A percentile compares a stretch with the other conserved stretches of the same genome.
Conservation (phyloP, 2,113 vertebrate genomes). For the Acinonyx jubatus region DNA sequence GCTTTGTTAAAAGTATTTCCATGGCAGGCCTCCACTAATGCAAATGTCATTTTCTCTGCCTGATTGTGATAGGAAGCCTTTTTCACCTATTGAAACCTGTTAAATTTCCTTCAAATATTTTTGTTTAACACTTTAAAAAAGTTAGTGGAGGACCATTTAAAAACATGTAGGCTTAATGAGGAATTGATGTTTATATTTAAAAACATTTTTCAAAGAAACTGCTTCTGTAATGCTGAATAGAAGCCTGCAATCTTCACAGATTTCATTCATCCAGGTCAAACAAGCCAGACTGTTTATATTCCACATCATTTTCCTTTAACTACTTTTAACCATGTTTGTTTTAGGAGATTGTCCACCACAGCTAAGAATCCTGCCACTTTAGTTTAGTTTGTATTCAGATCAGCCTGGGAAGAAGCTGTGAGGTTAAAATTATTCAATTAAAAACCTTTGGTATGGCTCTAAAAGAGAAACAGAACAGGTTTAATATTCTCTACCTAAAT, state of each 20-base stretch:
- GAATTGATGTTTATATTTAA: conserved; percentile 66
- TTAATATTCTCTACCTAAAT: background rate
- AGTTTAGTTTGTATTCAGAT: background rate
- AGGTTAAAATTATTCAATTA: conserved; percentile 36
- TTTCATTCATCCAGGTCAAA: conserved; percentile 49
- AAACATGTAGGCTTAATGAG: conserved; percentile 67
- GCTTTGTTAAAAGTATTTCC: conserved; percentile 69
- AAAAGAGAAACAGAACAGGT: background rate
- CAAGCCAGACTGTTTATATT: background rate
- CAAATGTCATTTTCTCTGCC: conserved; percentile 73
- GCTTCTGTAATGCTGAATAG: conserved; percentile 42
- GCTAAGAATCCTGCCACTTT: background rate
- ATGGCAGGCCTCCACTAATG: conserved; percentile 60
- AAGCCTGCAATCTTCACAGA: conserved; percentile 51
- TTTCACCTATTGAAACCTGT: conserved; percentile 72
- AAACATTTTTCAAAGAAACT: conserved; percentile 66
- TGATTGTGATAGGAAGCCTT: conserved; percentile 70
- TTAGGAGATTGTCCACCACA: background rate
- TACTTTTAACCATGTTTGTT: conserved; percentile 45
- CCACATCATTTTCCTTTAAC: background rate
- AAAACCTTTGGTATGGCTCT: background rate
- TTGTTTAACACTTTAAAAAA: conserved; percentile 71
- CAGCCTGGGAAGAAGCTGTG: background rate
- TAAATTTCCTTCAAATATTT: conserved; percentile 68
- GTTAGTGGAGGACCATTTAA: conserved; percentile 52